Evolutionary conservation across 2,113 vertebrate species (phyloP), one percentile per base, ranked within the genome.

Genomic region (Osmerus mordax): DNA sequence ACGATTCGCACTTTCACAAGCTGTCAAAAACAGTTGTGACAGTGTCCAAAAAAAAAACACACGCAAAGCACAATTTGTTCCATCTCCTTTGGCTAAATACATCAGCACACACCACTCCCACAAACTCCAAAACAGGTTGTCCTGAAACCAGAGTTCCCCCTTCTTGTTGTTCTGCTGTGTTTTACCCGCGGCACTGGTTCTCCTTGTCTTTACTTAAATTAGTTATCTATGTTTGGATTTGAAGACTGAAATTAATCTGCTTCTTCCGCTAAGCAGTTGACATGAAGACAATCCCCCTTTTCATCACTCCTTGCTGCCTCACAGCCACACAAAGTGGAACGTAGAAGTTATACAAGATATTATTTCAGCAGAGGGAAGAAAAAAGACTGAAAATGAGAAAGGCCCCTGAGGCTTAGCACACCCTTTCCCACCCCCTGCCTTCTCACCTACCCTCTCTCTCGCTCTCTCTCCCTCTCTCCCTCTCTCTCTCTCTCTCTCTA

Each of bases 191-290:
- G 81, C 59, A 53, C 28, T 59, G 29, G 60, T 67, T 63, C 56
- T 61, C 61, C 68, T 66, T 63, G 28, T 18, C 23, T 78, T 60
- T 87, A 56, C 9, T 21, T 19, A 52, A 79, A 78, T 75, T 73
- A 76, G 51, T 65, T 73, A 71, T 82, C 77, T 79, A 41, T 86
- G 77, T 83, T 88, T 82, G 73, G 52, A 79, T 73, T 72, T 72
- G 65, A 82, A 70, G 69, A 29, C 71, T 83, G 74, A 88, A 89
- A 87, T 86, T 73, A 81, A 80, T 88, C 78, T 80, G 64, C 76
- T 73, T 55, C 83, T 83, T 73, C 81, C 75, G n/a, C 76, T 67
- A 59, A 77, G 76, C 74, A 85, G 72, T 83, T 83, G 77, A 81
- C 75, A 81, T 74, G 80, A 73, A 70, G 68, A 66, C 87, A 89